Percentiles rank a stretch among this genome's conserved stretches.
Conservation (phyloP, 2,888 invertebrate genomes). For the Elegia similella region DNA sequence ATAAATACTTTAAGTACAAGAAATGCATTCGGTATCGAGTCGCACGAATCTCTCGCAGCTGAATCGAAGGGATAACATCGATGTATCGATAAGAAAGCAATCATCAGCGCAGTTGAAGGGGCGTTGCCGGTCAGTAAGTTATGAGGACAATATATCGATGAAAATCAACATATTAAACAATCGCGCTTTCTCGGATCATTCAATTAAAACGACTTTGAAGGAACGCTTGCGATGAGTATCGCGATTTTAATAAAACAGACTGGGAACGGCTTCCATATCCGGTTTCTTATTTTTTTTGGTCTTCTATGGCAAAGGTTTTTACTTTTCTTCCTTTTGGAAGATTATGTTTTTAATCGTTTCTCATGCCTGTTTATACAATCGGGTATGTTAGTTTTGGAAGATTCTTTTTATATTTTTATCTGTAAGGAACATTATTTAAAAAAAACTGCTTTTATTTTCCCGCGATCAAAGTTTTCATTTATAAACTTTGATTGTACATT, state of each 20-base stretch:
- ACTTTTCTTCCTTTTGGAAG: too few species aligned
- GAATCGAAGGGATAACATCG: constrained; percentile 40
- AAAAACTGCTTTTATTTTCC: too few species aligned
- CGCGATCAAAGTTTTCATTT: too few species aligned
- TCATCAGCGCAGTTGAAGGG: constrained; percentile 49
- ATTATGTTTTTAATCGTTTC: too few species aligned
- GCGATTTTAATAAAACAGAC: constrained; percentile 78
- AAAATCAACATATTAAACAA: constrained; percentile 66
- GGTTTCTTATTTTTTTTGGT: too few species aligned
- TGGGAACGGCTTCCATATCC: constrained; percentile 69
- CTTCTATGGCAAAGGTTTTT: too few species aligned
- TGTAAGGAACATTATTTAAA: too few species aligned
- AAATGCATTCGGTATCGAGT: constrained; percentile 28
- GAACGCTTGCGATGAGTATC: constrained; percentile 71
- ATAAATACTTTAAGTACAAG: constrained; percentile 7
- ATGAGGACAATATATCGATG: constrained; percentile 65
- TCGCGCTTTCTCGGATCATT: constrained; percentile 57
- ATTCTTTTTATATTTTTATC: too few species aligned
- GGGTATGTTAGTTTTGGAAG: too few species aligned
- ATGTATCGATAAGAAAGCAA: constrained; percentile 60
- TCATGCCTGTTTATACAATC: too few species aligned
- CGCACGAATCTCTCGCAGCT: constrained; percentile 22
- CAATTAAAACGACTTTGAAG: constrained; percentile 58
- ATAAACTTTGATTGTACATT: too few species aligned
- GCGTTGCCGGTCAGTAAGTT: constrained; percentile 61